Conservation (phyloP, 2,888 invertebrate species). For the Euphydryas editha region DNA sequence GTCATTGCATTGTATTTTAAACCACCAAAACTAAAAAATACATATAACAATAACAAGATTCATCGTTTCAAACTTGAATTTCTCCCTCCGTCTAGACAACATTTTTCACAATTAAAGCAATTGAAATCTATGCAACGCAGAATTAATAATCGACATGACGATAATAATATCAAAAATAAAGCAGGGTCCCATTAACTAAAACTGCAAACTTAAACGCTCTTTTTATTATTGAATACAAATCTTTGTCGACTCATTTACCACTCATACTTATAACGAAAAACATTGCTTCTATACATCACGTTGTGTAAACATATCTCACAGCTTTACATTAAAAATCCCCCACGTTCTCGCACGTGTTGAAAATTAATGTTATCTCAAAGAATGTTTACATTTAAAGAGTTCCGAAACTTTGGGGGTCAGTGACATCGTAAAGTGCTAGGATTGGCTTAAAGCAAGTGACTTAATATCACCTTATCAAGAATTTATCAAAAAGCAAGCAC, state of each 20-base stretch:
- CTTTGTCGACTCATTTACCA: slow-evolving; percentile 8
- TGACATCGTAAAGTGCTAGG: slow-evolving; percentile 42
- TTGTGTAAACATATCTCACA: slow-evolving; percentile 22
- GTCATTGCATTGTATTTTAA: too few relatives aligned
- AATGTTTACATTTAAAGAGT: slow-evolving; percentile 40
- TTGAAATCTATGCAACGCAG: not conserved
- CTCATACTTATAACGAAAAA: slow-evolving; percentile 16
- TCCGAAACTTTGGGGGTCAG: slow-evolving; percentile 39
- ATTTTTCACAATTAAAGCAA: slow-evolving; percentile 2
- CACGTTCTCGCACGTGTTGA: slow-evolving; percentile 43
- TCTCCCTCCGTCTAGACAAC: not conserved
- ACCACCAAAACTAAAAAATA: not conserved
- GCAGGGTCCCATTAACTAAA: not conserved
- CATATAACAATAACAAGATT: too few relatives aligned
- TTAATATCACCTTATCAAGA: slow-evolving; percentile 38
- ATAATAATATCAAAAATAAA: not conserved
- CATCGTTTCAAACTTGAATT: too few relatives aligned
- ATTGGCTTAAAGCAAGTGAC: slow-evolving; percentile 33
- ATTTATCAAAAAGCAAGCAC: slow-evolving; percentile 40
- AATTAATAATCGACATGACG: not conserved
- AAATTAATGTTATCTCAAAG: slow-evolving; percentile 40
- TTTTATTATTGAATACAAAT: not conserved
- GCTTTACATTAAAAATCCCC: slow-evolving; percentile 32
- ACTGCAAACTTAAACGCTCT: slow-evolving; percentile 1
- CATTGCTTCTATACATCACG: slow-evolving; percentile 13